These are phyloP conservation scores for Drosophila teissieri DNA, from an alignment of 1,140 invertebrate genomes.

Conservation along the genomic window DNA sequence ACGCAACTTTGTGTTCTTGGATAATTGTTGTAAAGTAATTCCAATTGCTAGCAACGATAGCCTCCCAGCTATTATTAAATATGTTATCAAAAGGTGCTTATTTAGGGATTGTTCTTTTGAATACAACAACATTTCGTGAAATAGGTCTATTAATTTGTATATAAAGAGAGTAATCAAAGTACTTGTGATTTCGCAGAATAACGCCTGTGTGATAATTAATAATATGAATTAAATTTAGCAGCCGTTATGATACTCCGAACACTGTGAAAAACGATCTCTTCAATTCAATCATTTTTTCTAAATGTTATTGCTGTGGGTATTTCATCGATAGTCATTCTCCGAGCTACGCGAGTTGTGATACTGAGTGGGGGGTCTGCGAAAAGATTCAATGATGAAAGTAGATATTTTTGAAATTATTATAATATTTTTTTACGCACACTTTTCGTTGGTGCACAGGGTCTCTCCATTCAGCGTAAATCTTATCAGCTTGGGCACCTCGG, in stretches of 20 bases:
- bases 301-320: not conserved
- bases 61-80: no score
- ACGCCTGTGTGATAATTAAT: no score
- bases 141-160: no score
- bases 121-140: no score
- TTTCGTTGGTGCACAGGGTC: not conserved
- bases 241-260: no score
- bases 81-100: no score
- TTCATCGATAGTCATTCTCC: not conserved
- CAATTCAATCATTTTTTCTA: not conserved
- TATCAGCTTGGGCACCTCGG: slow-evolving; percentile 10
- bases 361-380: not conserved
- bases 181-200: no score
- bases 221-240: no score
- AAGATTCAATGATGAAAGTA: not conserved
- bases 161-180: no score
- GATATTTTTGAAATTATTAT: not conserved
- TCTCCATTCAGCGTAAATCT: not conserved
- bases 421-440: not conserved
- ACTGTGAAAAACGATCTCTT: not conserved
- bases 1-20: not conserved
- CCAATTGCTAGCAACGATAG: not conserved
- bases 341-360: not conserved
- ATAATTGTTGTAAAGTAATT: not conserved
- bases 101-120: no score